Percentiles rank a stretch among this genome's conserved stretches.
These are phyloP conservation scores for Neosilurus mollespiculum DNA, from an alignment of 2,797 vertebrate species.

Conservation along the genomic window DNA sequence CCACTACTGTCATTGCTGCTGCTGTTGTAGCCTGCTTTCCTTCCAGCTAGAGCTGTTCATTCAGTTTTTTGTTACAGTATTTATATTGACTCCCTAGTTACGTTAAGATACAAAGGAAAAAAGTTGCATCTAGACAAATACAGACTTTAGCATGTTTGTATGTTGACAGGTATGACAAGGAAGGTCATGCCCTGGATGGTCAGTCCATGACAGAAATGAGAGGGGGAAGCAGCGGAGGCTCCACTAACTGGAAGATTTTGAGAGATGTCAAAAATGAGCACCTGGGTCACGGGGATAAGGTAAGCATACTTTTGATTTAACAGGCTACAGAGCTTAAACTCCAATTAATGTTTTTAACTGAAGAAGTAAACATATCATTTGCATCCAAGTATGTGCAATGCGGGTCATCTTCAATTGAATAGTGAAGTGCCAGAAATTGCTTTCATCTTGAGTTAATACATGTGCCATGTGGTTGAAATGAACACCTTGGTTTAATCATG, in stretches of 20 bases:
- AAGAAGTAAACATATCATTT: neutral
- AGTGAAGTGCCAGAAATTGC: neutral
- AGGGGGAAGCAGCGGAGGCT: conserved; percentile 63
- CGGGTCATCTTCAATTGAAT: neutral
- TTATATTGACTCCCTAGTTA: conserved; percentile 18
- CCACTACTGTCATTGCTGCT: conserved; percentile 10
- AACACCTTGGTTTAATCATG: neutral
- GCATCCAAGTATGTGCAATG: neutral
- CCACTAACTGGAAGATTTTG: conserved; percentile 89
- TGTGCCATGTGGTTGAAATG: neutral
- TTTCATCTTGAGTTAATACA: neutral
- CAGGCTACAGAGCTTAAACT: neutral
- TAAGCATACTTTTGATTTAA: conserved; percentile 58
- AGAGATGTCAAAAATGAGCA: conserved; percentile 88
- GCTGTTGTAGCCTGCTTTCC: conserved; percentile 48
- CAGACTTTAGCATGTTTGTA: conserved; percentile 19
- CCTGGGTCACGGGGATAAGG: conserved; percentile 96
- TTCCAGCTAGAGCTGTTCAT: neutral
- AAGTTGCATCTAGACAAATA: neutral
- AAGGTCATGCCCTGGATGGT: conserved; percentile 86
- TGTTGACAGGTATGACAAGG: conserved; percentile 87
- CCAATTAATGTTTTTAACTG: neutral
- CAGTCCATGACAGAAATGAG: conserved; percentile 86
- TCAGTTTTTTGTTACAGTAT: neutral
- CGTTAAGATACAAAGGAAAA: conserved; percentile 13